phyloP scores from a whole-genome alignment of 2,113 vertebrate genomes.

The Oreochromis niloticus region DNA sequence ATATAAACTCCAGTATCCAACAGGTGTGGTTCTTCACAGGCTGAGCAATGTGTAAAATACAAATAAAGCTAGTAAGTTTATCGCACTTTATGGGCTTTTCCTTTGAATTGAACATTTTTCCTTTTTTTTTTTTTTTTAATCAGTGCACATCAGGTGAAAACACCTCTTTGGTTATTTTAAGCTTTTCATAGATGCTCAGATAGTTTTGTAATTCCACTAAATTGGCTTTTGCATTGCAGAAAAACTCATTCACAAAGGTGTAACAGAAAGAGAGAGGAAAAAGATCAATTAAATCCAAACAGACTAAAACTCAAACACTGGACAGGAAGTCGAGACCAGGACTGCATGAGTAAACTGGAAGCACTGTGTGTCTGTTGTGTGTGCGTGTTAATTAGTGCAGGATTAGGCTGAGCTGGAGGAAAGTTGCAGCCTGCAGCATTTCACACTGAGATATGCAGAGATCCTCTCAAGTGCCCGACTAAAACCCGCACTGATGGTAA shows the following conservation, averaged over 20 bases:
- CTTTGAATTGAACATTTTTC: neutral
- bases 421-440: constrained; percentile 37
- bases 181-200: neutral
- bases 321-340: neutral
- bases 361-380: neutral
- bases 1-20: neutral
- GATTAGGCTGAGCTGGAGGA: constrained; percentile 29
- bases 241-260: neutral
- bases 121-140: neutral
- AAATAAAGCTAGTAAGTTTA: too few species aligned
- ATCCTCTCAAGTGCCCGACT: neutral
- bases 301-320: neutral
- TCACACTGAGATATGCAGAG: constrained; percentile 14
- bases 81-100: neutral
- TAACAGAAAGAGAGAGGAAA: neutral
- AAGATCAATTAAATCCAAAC: neutral
- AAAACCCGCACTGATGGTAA: neutral
- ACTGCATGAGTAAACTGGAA: neutral
- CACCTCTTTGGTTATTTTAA: neutral
- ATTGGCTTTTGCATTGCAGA: neutral
- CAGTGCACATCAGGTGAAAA: neutral
- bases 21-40: too few species aligned
- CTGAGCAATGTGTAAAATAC: too few species aligned
- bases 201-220: neutral
- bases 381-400: neutral